These are phyloP conservation scores for Octopus sinensis DNA, from an alignment of 1,140 invertebrate genomes.

Conservation along the genomic window DNA sequence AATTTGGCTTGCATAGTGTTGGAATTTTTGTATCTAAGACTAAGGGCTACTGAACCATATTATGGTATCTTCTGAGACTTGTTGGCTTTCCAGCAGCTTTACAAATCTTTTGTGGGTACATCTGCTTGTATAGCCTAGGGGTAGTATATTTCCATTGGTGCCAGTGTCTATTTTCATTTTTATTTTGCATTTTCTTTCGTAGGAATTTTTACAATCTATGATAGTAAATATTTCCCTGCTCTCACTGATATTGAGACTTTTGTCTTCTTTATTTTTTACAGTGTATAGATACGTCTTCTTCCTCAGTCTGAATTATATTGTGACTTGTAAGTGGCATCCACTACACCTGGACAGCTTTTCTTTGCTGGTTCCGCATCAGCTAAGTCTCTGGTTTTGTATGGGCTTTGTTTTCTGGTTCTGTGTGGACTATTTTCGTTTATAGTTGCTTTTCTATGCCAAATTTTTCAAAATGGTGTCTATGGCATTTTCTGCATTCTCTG, in stretches of 20 bases:
- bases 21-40: neutral
- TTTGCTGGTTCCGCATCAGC: neutral
- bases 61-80: neutral
- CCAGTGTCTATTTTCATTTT: neutral
- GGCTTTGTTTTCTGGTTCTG: neutral
- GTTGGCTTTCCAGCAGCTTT: neutral
- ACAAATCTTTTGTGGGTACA: neutral
- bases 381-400: neutral
- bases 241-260: neutral
- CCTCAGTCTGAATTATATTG: neutral
- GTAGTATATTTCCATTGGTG: neutral
- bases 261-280: neutral
- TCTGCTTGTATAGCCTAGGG: neutral
- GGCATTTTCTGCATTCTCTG: neutral
- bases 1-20: neutral
- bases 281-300: neutral
- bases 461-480: neutral
- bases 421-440: neutral
- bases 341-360: neutral
- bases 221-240: neutral
- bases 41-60: neutral
- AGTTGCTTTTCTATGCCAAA: neutral
- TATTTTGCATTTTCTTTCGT: neutral
- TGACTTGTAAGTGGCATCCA: neutral
- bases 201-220: neutral